A percentile compares a stretch with the other conserved stretches of the same genome.
phyloP scores from a whole-genome alignment of 2,797 vertebrate species.

The Petrocephalus schoutedeni region DNA sequence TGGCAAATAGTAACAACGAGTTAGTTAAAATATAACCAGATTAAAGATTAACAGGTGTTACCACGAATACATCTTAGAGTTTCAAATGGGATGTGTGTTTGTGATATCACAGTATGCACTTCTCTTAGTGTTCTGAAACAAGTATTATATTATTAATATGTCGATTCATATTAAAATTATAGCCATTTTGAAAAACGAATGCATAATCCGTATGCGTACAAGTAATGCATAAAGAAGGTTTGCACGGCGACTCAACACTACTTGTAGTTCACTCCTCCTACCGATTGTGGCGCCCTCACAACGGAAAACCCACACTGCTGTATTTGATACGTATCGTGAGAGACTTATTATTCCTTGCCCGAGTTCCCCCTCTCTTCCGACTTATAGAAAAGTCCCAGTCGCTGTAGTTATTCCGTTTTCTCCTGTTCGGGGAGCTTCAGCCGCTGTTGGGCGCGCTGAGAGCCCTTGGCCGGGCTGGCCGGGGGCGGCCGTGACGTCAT shows the following conservation, averaged over 20 bases:
- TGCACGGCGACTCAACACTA: not conserved
- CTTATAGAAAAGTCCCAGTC: not conserved
- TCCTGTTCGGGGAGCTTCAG: not conserved
- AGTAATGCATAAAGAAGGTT: not conserved
- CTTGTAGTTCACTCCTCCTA: slow-evolving; percentile 17
- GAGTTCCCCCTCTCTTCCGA: not conserved
- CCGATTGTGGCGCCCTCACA: slow-evolving; percentile 12
- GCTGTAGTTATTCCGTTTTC: not conserved
- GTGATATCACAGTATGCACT: not conserved
- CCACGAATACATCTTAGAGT: not conserved
- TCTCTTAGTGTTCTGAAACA: not conserved
- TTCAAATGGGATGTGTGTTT: not conserved
- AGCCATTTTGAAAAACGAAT: not conserved
- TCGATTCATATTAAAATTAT: not conserved
- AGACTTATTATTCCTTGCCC: not conserved
- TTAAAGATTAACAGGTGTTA: slow-evolving; percentile 4
- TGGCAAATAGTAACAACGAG: not conserved
- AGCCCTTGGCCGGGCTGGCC: not conserved
- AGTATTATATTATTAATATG: not conserved
- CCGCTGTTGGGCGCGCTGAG: no score
- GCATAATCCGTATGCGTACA: not conserved
- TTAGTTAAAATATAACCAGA: slow-evolving; percentile 16
- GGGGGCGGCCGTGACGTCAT: slow-evolving; percentile 23
- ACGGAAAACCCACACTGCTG: not conserved
- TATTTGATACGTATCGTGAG: not conserved